Percentiles rank a stretch among this genome's conserved stretches.
Evolutionary conservation across 2,888 invertebrate species (phyloP).

Genomic region (Cinara cedri): DNA sequence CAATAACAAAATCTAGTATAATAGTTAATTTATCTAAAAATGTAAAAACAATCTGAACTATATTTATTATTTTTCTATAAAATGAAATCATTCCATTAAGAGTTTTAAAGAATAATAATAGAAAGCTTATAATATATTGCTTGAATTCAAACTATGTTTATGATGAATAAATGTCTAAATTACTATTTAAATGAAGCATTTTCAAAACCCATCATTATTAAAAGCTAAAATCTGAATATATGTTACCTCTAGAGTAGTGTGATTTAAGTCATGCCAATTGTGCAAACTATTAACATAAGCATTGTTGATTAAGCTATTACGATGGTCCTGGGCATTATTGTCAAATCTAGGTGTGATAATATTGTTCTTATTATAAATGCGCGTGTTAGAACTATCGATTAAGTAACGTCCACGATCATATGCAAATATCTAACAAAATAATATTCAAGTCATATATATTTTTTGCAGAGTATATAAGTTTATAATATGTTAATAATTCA

Average conservation of each 20-base stretch:
- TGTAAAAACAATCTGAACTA: too few species aligned
- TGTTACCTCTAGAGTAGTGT: constrained; percentile 37
- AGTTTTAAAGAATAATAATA: too few species aligned
- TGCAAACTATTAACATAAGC: constrained; percentile 49
- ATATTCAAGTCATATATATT: constrained; percentile 27
- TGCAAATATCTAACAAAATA: constrained; percentile 41
- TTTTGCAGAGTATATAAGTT: constrained; percentile 26
- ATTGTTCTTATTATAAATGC: constrained; percentile 34
- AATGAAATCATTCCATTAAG: too few species aligned
- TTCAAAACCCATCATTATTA: constrained; percentile 4
- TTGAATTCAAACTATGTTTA: too few species aligned
- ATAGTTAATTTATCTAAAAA: too few species aligned
- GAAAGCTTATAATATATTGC: too few species aligned
- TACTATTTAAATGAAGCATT: not conserved
- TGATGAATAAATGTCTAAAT: too few species aligned
- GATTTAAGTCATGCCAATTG: constrained; percentile 36
- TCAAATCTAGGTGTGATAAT: constrained; percentile 33
- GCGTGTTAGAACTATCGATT: constrained; percentile 40
- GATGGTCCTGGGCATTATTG: constrained; percentile 26
- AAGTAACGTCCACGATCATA: constrained; percentile 32
- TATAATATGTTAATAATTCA: not conserved
- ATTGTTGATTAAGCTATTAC: constrained; percentile 34
- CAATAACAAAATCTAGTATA: too few species aligned
- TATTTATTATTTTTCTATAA: too few species aligned
- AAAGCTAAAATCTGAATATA: constrained; percentile 15